phyloP scores from a whole-genome alignment of 2,113 vertebrate genomes.

The Limanda limanda region DNA sequence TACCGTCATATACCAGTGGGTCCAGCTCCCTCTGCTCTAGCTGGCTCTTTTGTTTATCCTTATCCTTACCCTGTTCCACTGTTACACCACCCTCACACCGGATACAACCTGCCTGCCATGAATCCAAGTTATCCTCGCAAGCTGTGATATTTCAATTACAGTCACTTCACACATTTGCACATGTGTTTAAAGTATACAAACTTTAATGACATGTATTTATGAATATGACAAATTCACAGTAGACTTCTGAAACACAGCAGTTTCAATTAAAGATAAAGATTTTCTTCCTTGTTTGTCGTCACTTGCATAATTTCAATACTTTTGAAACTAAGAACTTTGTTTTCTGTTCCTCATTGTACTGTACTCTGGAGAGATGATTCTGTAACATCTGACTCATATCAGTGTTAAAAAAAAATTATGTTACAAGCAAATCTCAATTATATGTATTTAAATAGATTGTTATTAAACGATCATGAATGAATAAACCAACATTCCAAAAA shows the following conservation, averaged over 20 bases:
- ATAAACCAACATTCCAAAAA: conserved; percentile 5
- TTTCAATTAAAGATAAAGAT: background rate
- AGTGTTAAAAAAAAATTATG: conserved; percentile 1
- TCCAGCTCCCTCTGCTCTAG: conserved; percentile 58
- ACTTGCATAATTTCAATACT: conserved; percentile 15
- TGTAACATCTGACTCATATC: background rate
- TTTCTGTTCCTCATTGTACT: conserved; percentile 21
- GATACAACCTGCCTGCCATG: conserved; percentile 71
- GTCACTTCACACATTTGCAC: background rate
- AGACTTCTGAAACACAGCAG: background rate
- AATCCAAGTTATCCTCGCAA: conserved; percentile 74
- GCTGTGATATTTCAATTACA: conserved; percentile 50
- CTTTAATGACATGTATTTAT: no score
- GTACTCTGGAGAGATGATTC: conserved; percentile 14
- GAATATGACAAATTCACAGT: no score
- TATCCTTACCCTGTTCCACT: conserved; percentile 73
- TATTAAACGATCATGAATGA: background rate
- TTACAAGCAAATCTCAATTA: conserved; percentile 1
- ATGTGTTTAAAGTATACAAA: background rate
- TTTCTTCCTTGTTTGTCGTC: background rate
- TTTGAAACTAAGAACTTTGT: background rate
- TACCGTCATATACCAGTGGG: conserved; percentile 69
- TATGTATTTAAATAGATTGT: conserved; percentile 43
- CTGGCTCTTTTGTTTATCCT: conserved; percentile 68
- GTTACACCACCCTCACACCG: conserved; percentile 65